A percentile compares a stretch with the other conserved stretches of the same genome.
phyloP scores from a whole-genome alignment of 2,797 vertebrate genomes.

The Chaunax sp. region DNA sequence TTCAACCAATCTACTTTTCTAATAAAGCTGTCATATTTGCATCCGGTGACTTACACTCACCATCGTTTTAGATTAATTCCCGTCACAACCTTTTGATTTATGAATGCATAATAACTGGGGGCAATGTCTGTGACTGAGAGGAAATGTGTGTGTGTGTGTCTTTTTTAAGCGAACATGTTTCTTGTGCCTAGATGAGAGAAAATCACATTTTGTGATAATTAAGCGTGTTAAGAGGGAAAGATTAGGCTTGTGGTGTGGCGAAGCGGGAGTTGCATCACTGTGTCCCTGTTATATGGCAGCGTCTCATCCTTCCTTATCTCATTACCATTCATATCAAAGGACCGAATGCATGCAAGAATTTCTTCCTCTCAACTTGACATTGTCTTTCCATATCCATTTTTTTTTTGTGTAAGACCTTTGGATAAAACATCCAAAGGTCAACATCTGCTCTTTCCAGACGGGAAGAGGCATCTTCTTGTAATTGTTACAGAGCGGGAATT shows the following conservation, averaged over 20 bases:
- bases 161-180: slow-evolving; percentile 71
- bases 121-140: slow-evolving; percentile 59
- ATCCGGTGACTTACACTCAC: slow-evolving; percentile 77
- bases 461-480: not conserved
- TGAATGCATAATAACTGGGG: slow-evolving; percentile 75
- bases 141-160: slow-evolving; percentile 13
- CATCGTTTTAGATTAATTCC: slow-evolving; percentile 79
- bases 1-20: slow-evolving; percentile 79
- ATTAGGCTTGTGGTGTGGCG: slow-evolving; percentile 43
- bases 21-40: slow-evolving; percentile 84
- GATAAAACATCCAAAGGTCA: slow-evolving; percentile 35
- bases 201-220: slow-evolving; percentile 67
- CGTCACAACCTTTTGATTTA: slow-evolving; percentile 79
- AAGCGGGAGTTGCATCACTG: slow-evolving; percentile 37
- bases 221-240: slow-evolving; percentile 56
- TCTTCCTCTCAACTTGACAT: slow-evolving; percentile 31
- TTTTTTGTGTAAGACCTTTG: no score
- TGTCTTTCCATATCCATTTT: slow-evolving; percentile 20
- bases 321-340: slow-evolving; percentile 34
- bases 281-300: slow-evolving; percentile 30
- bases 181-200: slow-evolving; percentile 45
- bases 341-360: slow-evolving; percentile 9
- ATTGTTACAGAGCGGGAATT: not conserved
- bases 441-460: slow-evolving; percentile 19
- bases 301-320: slow-evolving; percentile 53